These are phyloP conservation scores for Pissodes strobi DNA, from an alignment of 1,140 invertebrate species.

Conservation along the genomic window DNA sequence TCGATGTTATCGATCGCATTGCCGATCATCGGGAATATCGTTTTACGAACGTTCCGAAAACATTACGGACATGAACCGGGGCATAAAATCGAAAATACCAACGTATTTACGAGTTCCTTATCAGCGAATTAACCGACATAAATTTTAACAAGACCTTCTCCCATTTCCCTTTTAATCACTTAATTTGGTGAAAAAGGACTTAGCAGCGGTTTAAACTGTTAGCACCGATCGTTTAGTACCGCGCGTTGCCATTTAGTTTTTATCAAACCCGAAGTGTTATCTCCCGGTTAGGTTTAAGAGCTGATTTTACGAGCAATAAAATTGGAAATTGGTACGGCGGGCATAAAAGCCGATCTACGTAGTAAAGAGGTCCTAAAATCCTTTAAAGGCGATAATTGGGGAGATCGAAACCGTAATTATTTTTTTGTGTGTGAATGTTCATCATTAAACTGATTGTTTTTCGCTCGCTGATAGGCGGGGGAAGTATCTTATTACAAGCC, in stretches of 20 bases:
- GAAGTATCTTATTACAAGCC: too few relatives aligned
- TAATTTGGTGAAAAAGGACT: constrained; percentile 28
- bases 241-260: constrained; percentile 12
- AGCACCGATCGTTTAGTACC: constrained; percentile 22
- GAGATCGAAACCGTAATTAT: constrained; percentile 11
- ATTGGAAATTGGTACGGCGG: constrained; percentile 25
- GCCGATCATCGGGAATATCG: too few relatives aligned
- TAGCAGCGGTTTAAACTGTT: constrained; percentile 16
- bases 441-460: too few relatives aligned
- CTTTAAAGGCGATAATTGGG: constrained; percentile 27
- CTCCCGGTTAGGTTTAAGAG: constrained; percentile 22
- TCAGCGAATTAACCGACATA: constrained; percentile 14
- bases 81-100: constrained; percentile 27
- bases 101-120: constrained; percentile 16
- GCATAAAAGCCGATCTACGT: constrained; percentile 21
- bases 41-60: constrained; percentile 3
- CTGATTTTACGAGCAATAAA: constrained; percentile 27
- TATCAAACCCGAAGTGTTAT: constrained; percentile 24
- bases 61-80: constrained; percentile 9
- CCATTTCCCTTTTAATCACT: constrained; percentile 17
- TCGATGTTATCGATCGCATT: too few relatives aligned
- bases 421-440: too few relatives aligned
- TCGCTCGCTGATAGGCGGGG: too few relatives aligned
- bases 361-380: constrained; percentile 23
- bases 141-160: constrained; percentile 29